Evolutionary conservation across 2,888 invertebrate species (phyloP).

Genomic region (Xanthia icteritia): DNA sequence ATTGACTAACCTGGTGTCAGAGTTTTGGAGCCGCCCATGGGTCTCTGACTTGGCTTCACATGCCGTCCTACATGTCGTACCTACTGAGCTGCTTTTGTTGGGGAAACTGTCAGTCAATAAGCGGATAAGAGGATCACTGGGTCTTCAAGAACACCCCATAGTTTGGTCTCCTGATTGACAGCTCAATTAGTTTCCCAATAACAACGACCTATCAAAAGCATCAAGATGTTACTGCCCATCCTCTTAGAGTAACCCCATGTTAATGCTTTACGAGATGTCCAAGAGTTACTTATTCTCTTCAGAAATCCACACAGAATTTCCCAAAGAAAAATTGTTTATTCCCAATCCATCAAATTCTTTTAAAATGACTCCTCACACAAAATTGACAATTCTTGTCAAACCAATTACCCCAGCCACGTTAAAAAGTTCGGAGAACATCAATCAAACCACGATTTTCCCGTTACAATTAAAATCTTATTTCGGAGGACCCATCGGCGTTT

Average conservation of each 20-base stretch:
- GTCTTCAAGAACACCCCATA: neutral
- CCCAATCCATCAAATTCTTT: neutral
- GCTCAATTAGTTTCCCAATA: too few species aligned
- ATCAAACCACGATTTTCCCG: slow-evolving; percentile 76
- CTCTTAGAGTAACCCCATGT: too few species aligned
- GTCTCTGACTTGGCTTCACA: too few species aligned
- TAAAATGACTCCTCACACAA: slow-evolving; percentile 18
- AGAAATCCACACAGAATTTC: neutral
- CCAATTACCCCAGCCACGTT: slow-evolving; percentile 18
- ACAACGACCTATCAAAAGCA: too few species aligned
- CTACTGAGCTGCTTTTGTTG: neutral
- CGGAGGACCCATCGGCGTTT: slow-evolving; percentile 61
- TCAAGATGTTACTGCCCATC: too few species aligned
- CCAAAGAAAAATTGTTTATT: neutral
- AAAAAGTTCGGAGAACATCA: slow-evolving; percentile 62
- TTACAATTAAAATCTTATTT: slow-evolving; percentile 80
- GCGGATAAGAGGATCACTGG: neutral
- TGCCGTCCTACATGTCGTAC: too few species aligned
- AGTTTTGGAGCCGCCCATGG: too few species aligned
- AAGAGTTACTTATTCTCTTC: neutral
- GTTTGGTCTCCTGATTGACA: neutral
- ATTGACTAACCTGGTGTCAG: too few species aligned
- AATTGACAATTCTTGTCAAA: slow-evolving; percentile 27
- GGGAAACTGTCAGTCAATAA: neutral
- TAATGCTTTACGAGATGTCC: neutral